phyloP scores from a whole-genome alignment of 2,888 invertebrate species.

The Antheraea assamensis region DNA sequence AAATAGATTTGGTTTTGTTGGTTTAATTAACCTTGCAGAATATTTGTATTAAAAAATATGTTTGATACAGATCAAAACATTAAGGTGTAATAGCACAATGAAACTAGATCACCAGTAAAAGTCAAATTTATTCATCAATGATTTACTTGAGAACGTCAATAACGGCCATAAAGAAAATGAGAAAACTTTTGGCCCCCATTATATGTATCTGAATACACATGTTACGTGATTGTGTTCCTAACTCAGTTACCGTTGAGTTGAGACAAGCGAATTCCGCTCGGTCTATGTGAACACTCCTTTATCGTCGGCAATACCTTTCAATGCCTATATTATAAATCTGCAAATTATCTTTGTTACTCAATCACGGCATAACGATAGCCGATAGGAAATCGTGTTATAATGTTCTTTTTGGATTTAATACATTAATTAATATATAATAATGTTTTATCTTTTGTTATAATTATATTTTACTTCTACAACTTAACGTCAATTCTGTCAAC shows the following conservation, averaged over 20 bases:
- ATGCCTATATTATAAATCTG: slow-evolving; percentile 10
- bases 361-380: slow-evolving; percentile 4
- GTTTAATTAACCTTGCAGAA: too few relatives aligned
- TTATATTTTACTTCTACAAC: too few relatives aligned
- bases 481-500: too few relatives aligned
- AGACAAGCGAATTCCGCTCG: slow-evolving; percentile 29
- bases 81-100: too few relatives aligned
- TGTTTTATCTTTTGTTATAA: too few relatives aligned
- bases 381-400: background rate
- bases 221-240: slow-evolving; percentile 28
- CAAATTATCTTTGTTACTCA: slow-evolving; percentile 14
- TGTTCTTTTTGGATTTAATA: background rate
- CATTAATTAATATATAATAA: background rate
- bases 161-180: background rate
- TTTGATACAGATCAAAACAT: too few relatives aligned
- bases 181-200: background rate
- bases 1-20: too few relatives aligned
- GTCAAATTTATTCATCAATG: background rate
- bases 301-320: slow-evolving; percentile 7
- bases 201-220: slow-evolving; percentile 4
- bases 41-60: too few relatives aligned
- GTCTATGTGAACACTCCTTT: slow-evolving; percentile 30
- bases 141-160: background rate
- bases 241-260: slow-evolving; percentile 29
- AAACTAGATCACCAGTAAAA: too few relatives aligned